Conservation (phyloP, 92 coral and sea anemone genomes). For the Phenganax subtilis region DNA sequence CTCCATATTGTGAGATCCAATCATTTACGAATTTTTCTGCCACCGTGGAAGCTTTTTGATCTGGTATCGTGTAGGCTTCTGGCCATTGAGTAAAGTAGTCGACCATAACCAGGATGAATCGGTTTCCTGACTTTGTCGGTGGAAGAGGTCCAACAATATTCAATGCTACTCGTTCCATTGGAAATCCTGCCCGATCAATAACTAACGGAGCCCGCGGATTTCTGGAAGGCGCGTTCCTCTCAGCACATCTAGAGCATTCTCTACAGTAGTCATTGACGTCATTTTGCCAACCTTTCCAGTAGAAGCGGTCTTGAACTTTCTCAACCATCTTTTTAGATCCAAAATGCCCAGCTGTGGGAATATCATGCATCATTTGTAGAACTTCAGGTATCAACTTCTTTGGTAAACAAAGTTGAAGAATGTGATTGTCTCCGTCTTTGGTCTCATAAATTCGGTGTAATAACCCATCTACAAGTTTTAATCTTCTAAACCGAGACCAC, state of each 20-base stretch:
- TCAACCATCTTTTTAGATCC: slow-evolving; percentile 32
- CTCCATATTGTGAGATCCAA: too few relatives aligned
- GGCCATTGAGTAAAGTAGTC: too few relatives aligned
- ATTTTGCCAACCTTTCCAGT: not conserved
- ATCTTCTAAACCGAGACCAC: not conserved
- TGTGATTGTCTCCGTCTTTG: not conserved
- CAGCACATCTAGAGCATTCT: slow-evolving; percentile 42
- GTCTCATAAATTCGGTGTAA: not conserved
- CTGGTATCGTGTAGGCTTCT: too few relatives aligned
- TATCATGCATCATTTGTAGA: slow-evolving; percentile 25
- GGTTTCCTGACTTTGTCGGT: too few relatives aligned
- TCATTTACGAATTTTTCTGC: too few relatives aligned
- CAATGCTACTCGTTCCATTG: too few relatives aligned
- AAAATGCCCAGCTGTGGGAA: slow-evolving; percentile 43
- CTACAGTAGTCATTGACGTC: slow-evolving; percentile 18
- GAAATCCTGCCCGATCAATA: not conserved
- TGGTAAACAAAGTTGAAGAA: slow-evolving; percentile 32
- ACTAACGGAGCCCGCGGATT: slow-evolving; percentile 35
- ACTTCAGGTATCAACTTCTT: slow-evolving; percentile 30
- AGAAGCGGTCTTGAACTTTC: slow-evolving; percentile 35
- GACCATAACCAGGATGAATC: too few relatives aligned
- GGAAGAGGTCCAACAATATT: too few relatives aligned
- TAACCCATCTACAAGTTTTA: not conserved
- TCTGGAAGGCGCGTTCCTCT: slow-evolving; percentile 33
- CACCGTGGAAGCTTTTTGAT: too few relatives aligned